phyloP scores from a whole-genome alignment of 2,888 invertebrate genomes.

The Gandaritis pyraliata region DNA sequence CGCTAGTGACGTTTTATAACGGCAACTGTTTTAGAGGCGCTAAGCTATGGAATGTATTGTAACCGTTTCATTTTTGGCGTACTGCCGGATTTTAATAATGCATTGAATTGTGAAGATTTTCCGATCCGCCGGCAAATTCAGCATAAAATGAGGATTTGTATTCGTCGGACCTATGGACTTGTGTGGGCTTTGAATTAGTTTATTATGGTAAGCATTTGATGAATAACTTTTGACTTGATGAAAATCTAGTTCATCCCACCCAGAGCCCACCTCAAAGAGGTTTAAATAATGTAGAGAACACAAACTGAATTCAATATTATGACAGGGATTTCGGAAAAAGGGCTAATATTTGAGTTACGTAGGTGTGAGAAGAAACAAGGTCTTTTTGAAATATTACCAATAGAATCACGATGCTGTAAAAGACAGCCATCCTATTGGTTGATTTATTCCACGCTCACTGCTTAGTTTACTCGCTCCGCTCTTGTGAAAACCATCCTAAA shows the following conservation, averaged over 20 bases:
- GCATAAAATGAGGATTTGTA: conserved; percentile 47
- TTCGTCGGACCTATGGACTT: conserved; percentile 30
- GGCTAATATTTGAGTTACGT: too few relatives aligned
- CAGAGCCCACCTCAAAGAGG: neutral
- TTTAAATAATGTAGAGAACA: too few relatives aligned
- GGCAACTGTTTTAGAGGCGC: neutral
- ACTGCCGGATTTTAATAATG: conserved; percentile 45
- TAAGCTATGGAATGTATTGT: neutral
- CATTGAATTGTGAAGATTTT: conserved; percentile 36
- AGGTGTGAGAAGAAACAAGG: too few relatives aligned
- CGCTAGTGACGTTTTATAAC: neutral
- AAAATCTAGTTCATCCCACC: neutral
- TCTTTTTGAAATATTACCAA: too few relatives aligned
- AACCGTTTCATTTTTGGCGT: conserved; percentile 35
- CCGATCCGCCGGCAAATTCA: conserved; percentile 39
- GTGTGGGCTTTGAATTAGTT: conserved; percentile 24
- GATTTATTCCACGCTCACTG: neutral
- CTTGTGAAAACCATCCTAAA: too few relatives aligned
- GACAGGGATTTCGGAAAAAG: too few relatives aligned
- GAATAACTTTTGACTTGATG: conserved; percentile 17
- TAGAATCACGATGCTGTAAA: too few relatives aligned
- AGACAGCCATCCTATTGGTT: too few relatives aligned
- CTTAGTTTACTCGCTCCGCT: too few relatives aligned
- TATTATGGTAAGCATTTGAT: conserved; percentile 26
- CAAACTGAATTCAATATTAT: too few relatives aligned